Evolutionary conservation across 2,888 invertebrate species (phyloP).

Genomic region (Melanostoma scalare): DNA sequence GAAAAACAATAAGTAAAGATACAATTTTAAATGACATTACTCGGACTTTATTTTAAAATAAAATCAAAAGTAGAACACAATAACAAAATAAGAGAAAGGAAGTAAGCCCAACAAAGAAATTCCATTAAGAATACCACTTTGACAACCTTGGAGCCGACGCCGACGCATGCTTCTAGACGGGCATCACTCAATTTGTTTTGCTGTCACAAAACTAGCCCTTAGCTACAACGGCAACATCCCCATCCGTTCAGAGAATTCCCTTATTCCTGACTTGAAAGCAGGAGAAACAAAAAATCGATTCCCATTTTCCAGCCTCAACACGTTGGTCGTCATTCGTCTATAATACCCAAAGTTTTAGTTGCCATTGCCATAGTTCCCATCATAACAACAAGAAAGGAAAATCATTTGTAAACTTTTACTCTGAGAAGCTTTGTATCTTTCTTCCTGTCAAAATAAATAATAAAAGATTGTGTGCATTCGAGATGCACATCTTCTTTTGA

Average conservation of each 20-base stretch:
- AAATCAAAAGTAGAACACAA: slow-evolving; percentile 2
- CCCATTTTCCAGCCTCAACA: slow-evolving; percentile 1
- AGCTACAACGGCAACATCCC: slow-evolving; percentile 5
- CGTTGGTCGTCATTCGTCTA: background rate
- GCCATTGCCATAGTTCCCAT: background rate
- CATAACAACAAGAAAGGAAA: slow-evolving; percentile 1
- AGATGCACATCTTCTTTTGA: slow-evolving; percentile 14
- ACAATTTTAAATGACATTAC: slow-evolving; percentile 4
- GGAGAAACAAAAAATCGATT: background rate
- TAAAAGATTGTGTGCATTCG: slow-evolving; percentile 1
- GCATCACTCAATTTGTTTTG: slow-evolving; percentile 12
- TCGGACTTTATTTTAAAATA: slow-evolving; percentile 18
- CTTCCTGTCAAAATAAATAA: slow-evolving; percentile 18
- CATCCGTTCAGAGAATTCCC: background rate
- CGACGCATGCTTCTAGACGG: slow-evolving; percentile 3
- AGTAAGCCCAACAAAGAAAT: slow-evolving; percentile 44
- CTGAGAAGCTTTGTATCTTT: slow-evolving; percentile 19
- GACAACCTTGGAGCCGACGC: slow-evolving; percentile 25
- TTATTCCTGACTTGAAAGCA: background rate
- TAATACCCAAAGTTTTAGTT: slow-evolving; percentile 19
- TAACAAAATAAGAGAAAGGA: slow-evolving; percentile 9
- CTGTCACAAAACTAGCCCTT: slow-evolving; percentile 17
- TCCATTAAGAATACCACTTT: slow-evolving; percentile 37
- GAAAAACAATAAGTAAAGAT: no score
- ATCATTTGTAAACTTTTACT: slow-evolving; percentile 1